Evolutionary conservation across 2,113 vertebrate genomes (phyloP), one percentile per base, ranked within the genome.

Genomic region (Hylia prasina): DNA sequence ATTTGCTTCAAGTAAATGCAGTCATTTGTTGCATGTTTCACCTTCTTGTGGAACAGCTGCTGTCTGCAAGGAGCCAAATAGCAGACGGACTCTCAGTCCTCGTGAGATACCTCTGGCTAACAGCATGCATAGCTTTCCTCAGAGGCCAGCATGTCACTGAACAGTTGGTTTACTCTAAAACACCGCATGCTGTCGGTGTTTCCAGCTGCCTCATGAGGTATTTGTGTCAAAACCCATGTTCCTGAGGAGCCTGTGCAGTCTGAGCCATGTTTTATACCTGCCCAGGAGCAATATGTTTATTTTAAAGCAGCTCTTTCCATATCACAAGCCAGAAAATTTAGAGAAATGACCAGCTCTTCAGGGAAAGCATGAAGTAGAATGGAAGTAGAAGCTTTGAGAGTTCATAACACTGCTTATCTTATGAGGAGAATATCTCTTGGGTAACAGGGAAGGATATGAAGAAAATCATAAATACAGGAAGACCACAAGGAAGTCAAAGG

Each of bases 31-130:
- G 85, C 64, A 81, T 63, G 76, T 95, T 95, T 93, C 92, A 96
- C 92, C 94, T 96, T 97, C 93, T 93, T 10, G 1, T 48, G 68
- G 82, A 95, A 94, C 96, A 97, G 96, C 94, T 96, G 96, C 94
- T 96, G 47, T 30, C 80, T 94, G 53, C 33, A 48, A 94, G 57
- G 31, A 96, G 96, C 96, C 96, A 96, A 95, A 93, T n/a, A 94
- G 61, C 87, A 89, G 94, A 93, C 42, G 9, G 82, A 44, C 54
- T 86, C 77, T 63, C 90, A 87, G 18, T 78, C 60, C 94, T 96
- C 90, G 27, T 31, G 84, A 89, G 91, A 80, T 77, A 96, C 56
- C 93, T 84, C 95, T 95, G 91, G 95, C 93, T 79, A 91, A 44
- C 71, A 71, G 80, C 69, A 81, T 3, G 2, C 82, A 88, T 37